These are phyloP conservation scores for Serilophus lunatus DNA, from an alignment of 2,113 vertebrate species.

Conservation along the genomic window DNA sequence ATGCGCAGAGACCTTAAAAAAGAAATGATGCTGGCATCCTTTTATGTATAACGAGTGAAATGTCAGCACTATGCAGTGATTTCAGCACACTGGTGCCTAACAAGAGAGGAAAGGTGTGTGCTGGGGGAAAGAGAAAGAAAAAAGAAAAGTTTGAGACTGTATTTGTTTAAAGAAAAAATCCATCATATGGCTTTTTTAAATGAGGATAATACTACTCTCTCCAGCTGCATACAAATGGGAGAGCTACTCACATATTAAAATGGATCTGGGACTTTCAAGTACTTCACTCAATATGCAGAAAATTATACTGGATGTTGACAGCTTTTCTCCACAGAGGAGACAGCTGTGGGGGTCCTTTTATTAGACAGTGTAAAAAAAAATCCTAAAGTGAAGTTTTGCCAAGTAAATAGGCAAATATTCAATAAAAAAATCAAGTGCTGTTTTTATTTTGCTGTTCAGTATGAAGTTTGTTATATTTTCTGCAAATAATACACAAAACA, in stretches of 20 bases:
- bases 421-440: constrained; percentile 33
- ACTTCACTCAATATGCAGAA: constrained; percentile 51
- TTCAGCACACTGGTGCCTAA: neutral
- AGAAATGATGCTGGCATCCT: neutral
- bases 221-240: constrained; percentile 51
- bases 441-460: constrained; percentile 35
- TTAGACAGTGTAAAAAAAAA: constrained; percentile 13
- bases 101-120: neutral
- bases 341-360: constrained; percentile 57
- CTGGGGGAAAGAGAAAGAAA: neutral
- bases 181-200: constrained; percentile 7
- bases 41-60: neutral
- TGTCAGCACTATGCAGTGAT: neutral
- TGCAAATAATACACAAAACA: constrained; percentile 45
- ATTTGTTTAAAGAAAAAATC: constrained; percentile 51
- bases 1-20: neutral
- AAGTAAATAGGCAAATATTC: constrained; percentile 28
- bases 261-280: constrained; percentile 54
- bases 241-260: constrained; percentile 44
- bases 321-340: constrained; percentile 22
- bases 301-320: constrained; percentile 48
- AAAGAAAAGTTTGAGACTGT: constrained; percentile 6
- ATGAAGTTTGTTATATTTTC: constrained; percentile 35
- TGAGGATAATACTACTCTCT: constrained; percentile 31
- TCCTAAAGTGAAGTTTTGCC: constrained; percentile 44